Evolutionary conservation across 2,113 vertebrate species (phyloP).

Genomic region (Dasypus novemcinctus): DNA sequence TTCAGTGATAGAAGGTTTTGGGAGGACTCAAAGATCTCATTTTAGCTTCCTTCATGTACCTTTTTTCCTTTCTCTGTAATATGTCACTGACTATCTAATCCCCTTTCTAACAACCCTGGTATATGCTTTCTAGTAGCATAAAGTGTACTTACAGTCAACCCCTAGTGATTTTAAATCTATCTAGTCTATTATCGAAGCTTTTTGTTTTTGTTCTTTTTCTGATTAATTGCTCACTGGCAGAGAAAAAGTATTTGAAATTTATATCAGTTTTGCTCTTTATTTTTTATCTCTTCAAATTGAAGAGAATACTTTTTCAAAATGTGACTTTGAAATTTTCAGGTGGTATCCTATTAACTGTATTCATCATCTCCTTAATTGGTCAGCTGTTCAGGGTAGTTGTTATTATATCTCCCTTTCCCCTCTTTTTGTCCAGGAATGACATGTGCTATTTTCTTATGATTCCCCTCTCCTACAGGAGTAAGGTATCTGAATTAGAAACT

Average conservation of each 20-base stretch:
- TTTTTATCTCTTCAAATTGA: not conserved
- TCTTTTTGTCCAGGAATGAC: not conserved
- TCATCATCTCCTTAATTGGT: not conserved
- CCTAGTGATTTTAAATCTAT: not conserved
- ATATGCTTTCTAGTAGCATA: not conserved
- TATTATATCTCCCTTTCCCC: not conserved
- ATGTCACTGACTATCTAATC: not conserved
- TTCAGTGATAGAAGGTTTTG: not conserved
- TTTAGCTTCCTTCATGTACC: not conserved
- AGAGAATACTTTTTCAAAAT: not conserved
- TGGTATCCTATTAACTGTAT: not conserved
- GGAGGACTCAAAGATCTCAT: not conserved
- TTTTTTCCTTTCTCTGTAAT: not conserved
- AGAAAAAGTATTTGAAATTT: not conserved
- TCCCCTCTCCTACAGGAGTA: not conserved
- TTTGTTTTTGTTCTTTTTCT: slow-evolving; percentile 8
- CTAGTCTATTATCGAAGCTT: not conserved
- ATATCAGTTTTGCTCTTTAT: not conserved
- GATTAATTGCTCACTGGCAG: not conserved
- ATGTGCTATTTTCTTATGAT: not conserved
- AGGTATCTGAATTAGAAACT: not conserved
- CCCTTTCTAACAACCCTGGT: not conserved
- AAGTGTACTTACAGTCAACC: not conserved
- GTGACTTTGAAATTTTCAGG: not conserved
- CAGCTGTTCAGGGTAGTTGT: not conserved